Percentiles rank a stretch among this genome's conserved stretches.
Evolutionary conservation across 2,113 vertebrate species (phyloP).

Genomic region (Struthio camelus): DNA sequence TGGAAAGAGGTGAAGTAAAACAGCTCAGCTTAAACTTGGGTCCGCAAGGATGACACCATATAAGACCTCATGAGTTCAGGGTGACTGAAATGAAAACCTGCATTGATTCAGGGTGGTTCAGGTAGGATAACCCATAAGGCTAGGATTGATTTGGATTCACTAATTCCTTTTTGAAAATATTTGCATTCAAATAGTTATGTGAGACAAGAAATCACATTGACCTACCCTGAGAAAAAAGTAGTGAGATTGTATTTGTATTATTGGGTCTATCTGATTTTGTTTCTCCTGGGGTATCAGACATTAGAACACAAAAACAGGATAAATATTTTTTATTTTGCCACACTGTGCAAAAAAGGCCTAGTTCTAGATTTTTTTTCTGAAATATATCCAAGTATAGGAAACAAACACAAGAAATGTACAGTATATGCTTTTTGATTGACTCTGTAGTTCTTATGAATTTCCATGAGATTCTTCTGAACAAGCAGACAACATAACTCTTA

Average conservation of each 20-base stretch:
- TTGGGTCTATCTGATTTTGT: neutral
- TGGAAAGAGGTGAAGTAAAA: neutral
- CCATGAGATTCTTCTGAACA: neutral
- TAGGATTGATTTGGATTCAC: neutral
- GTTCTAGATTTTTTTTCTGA: neutral
- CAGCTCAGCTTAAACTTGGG: neutral
- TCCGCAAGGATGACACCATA: neutral
- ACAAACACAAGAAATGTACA: neutral
- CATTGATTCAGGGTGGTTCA: neutral
- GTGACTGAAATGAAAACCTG: neutral
- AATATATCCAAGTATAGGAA: neutral
- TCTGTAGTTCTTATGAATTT: neutral
- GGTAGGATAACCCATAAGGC: neutral
- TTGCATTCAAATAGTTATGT: neutral
- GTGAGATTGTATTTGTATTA: neutral
- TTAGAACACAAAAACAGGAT: neutral
- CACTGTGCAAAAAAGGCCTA: neutral
- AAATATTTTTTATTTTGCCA: neutral
- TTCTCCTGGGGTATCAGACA: neutral
- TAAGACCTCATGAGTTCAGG: neutral
- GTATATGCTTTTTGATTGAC: neutral
- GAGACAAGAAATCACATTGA: neutral
- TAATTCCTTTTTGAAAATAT: neutral
- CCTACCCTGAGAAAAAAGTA: neutral
- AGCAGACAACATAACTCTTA: neutral